Evolutionary conservation across 2,113 vertebrate species (phyloP), one percentile per base, ranked within the genome.

Genomic region (Atlantisia rogersi): DNA sequence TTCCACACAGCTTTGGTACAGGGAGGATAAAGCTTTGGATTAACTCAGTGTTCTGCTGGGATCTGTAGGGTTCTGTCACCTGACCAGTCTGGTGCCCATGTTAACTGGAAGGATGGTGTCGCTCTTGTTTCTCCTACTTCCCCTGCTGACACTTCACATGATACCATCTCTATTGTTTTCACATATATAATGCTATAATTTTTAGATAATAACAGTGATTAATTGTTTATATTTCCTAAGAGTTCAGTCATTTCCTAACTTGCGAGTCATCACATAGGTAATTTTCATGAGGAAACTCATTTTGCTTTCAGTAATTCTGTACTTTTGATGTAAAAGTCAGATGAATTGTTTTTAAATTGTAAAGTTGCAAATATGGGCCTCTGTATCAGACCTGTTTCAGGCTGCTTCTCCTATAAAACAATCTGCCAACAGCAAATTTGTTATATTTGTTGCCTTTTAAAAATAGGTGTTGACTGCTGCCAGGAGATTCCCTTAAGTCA

Each of bases 401-500:
- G 15, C 28, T 87, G n/a, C 53, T 60, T 91, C 77, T 86, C 40
- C 21, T 71, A 8, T 24, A 80, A 90, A 76, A 31, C 39, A 42
- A 3, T 65, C 48, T 48, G n/a, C 60, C 32, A 0, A 53, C 35
- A 59, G 42, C 29, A 92, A 71, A 39, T 50, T 35, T 42, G 7
- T 11, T 90, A 7, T 68, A 10, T 82, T 77, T 89, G 37, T 76
- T 83, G 78, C 6, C 35, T 60, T 71, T 52, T 75, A 22, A 79
- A 94, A 76, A 35, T 26, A 99, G 99, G 96, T 95, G 97, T 94
- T 25, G 98, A 98, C 24, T 97, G 96, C 31, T 74, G 98, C 90
- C 98, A 98, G 78, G 99, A 99, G 82, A 98, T 99, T 93, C 98
- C 99, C 20, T 98, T 99, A 56, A 99, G 98, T 81, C 99, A 99